A percentile compares a stretch with the other conserved stretches of the same genome.
Conservation (phyloP, 2,888 invertebrate genomes). For the Craniophora ligustri region DNA sequence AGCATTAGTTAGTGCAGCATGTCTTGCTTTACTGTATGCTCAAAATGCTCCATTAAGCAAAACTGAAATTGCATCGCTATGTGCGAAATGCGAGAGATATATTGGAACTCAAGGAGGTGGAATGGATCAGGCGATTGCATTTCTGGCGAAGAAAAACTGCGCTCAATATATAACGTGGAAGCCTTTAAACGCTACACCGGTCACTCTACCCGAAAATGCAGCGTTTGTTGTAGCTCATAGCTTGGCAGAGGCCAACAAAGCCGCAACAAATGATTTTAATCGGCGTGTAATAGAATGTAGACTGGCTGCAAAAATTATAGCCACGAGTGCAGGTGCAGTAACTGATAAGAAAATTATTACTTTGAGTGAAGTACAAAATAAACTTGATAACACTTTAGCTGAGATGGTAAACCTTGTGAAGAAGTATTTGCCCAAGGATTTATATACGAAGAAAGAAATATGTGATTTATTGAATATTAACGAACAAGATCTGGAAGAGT, state of each 20-base stretch:
- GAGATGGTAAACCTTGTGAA: constrained; percentile 92
- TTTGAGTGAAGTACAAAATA: constrained; percentile 93
- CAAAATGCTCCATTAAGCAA: constrained; percentile 79
- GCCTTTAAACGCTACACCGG: constrained; percentile 93
- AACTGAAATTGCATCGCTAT: constrained; percentile 93
- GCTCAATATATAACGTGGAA: constrained; percentile 98
- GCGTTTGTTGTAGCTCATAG: constrained; percentile 98
- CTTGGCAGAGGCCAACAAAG: constrained; percentile 96
- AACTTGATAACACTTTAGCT: constrained; percentile 89
- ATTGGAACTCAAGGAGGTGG: constrained; percentile 99
- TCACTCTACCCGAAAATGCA: constrained; percentile 94
- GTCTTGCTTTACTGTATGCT: constrained; percentile 92
- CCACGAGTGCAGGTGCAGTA: constrained; percentile 65
- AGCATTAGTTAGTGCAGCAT: constrained; percentile 98
- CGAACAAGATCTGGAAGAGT: constrained; percentile 88
- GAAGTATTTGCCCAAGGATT: constrained; percentile 89
- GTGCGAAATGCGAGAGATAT: constrained; percentile 96
- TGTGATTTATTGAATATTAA: constrained; percentile 88
- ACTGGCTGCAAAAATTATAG: constrained; percentile 93
- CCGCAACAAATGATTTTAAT: constrained; percentile 97
- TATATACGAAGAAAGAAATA: constrained; percentile 92
- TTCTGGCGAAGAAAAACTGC: constrained; percentile 94
- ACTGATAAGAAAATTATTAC: constrained; percentile 91
- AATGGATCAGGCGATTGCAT: constrained; percentile 99
- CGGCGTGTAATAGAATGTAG: constrained; percentile 98